These are phyloP conservation scores for Drosophila picticornis DNA, from an alignment of 2,888 invertebrate genomes.

Conservation along the genomic window DNA sequence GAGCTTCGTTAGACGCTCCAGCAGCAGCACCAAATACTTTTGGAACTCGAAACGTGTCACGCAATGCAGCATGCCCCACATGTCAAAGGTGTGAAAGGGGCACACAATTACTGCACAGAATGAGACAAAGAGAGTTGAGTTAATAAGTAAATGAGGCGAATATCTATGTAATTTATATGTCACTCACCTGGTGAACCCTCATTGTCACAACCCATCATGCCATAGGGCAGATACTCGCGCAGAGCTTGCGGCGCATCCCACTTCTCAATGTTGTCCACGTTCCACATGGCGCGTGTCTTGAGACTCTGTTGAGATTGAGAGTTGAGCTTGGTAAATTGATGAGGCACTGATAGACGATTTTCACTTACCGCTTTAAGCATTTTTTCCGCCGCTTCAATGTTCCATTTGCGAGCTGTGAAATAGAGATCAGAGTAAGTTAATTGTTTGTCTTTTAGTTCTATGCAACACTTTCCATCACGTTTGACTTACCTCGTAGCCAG, in stretches of 20 bases:
- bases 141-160: not conserved
- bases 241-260: constrained; percentile 91
- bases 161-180: not conserved
- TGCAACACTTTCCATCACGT: not conserved
- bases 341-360: not conserved
- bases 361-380: constrained; percentile 94
- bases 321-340: not conserved
- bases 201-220: constrained; percentile 92
- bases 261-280: constrained; percentile 88
- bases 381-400: constrained; percentile 94
- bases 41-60: constrained; percentile 90
- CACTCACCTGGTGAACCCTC: constrained; percentile 90
- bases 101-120: constrained; percentile 89
- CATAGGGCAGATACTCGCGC: constrained; percentile 91
- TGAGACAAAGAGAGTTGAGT: not conserved
- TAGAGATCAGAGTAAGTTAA: not conserved
- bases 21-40: constrained; percentile 88
- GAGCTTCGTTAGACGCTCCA: constrained; percentile 89
- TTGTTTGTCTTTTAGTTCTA: not conserved
- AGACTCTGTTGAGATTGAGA: constrained; percentile 62
- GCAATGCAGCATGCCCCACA: constrained; percentile 92
- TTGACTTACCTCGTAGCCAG: constrained; percentile 91
- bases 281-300: constrained; percentile 87
- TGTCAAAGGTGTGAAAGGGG: constrained; percentile 92
- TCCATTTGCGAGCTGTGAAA: constrained; percentile 91